Conservation (phyloP, 2,113 vertebrate species). For the Chloropsis cyanopogon region DNA sequence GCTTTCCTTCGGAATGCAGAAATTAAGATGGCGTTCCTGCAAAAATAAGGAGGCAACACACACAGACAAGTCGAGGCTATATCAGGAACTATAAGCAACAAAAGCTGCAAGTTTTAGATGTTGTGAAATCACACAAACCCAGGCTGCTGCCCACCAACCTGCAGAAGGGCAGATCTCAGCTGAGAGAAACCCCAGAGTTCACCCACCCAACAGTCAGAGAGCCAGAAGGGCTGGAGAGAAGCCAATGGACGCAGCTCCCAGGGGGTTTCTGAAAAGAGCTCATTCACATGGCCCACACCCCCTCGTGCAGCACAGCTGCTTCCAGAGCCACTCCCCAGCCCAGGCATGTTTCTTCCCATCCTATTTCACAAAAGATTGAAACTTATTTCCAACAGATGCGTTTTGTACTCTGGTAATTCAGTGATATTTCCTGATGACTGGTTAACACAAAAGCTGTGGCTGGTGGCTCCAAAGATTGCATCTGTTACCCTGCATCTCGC, state of each 20-base stretch:
- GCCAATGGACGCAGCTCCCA: not conserved
- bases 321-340: not conserved
- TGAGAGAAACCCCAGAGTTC: not conserved
- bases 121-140: fast-evolving
- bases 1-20: not conserved
- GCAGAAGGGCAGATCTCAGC: not conserved
- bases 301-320: not conserved
- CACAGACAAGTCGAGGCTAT: fast-evolving
- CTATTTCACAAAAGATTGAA: not conserved
- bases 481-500: conserved; percentile 13
- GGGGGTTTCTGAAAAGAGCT: not conserved
- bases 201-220: not conserved
- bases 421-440: conserved; percentile 33
- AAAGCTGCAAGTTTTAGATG: not conserved
- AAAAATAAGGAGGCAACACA: not conserved
- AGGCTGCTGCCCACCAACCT: not conserved
- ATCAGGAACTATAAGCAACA: not conserved
- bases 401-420: not conserved
- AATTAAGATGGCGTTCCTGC: not conserved
- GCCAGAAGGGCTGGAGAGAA: not conserved
- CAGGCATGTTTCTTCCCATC: not conserved
- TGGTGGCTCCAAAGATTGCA: conserved; percentile 32
- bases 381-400: conserved; percentile 20
- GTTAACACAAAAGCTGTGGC: conserved; percentile 11
- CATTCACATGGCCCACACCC: not conserved